Conservation (phyloP, 1,140 invertebrate species). For the Lucilia cuprina region DNA sequence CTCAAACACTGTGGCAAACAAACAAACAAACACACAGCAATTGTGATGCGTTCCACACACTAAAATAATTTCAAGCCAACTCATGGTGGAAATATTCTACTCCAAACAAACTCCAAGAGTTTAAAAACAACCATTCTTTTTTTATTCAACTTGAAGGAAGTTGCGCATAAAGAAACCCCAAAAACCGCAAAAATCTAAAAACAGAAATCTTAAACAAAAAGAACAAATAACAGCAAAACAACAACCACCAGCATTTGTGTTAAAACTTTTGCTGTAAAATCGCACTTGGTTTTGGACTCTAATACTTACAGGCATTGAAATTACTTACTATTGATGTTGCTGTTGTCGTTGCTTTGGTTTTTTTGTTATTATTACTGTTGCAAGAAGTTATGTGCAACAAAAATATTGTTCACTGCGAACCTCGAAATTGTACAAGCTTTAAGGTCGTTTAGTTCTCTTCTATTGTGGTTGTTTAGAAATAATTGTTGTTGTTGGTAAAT, state of each 20-base stretch:
- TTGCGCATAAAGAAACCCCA: not conserved
- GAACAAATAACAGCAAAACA: not conserved
- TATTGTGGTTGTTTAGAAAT: not conserved
- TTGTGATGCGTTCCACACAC: not conserved
- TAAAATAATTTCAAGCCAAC: not conserved
- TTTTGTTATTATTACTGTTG: not conserved
- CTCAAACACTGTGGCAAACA: not conserved
- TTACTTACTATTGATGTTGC: not conserved
- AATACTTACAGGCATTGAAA: not conserved
- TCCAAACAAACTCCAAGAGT: not conserved
- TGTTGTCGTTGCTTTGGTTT: not conserved
- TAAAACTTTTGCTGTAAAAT: not conserved
- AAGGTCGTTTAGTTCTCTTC: slow-evolving; percentile 13
- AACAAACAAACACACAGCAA: not conserved
- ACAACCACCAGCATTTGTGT: not conserved
- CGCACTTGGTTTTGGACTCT: not conserved
- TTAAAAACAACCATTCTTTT: not conserved
- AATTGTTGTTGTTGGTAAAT: not conserved
- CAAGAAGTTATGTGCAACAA: not conserved
- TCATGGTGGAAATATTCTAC: not conserved
- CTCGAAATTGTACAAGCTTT: slow-evolving; percentile 5
- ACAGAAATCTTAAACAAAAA: not conserved
- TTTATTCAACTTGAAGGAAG: not conserved
- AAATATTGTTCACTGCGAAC: not conserved
- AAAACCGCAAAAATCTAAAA: not conserved